Conservation (phyloP, 2,113 vertebrate species). For the Montifringilla adamsi region DNA sequence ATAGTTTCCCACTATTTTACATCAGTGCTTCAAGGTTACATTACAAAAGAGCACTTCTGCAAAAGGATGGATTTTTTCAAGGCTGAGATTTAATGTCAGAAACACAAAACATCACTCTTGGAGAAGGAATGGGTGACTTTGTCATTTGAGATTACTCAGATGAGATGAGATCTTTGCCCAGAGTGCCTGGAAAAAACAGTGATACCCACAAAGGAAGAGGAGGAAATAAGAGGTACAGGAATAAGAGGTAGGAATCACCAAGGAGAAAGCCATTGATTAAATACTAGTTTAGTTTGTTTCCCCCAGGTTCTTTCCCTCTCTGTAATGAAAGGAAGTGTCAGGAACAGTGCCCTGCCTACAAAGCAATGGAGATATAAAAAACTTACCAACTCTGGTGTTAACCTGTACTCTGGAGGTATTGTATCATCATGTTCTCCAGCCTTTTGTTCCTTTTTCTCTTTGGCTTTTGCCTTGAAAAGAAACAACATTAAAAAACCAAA, state of each 20-base stretch:
- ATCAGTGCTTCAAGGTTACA: background rate
- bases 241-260: background rate
- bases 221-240: background rate
- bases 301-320: rapidly evolving
- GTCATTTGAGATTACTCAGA: background rate
- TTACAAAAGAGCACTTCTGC: background rate
- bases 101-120: background rate
- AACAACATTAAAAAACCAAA: background rate
- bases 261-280: background rate
- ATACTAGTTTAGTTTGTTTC: background rate
- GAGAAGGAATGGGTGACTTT: background rate
- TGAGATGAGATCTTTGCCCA: background rate
- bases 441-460: conserved; percentile 72
- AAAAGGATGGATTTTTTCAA: background rate
- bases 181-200: background rate
- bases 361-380: background rate
- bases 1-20: background rate
- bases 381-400: conserved; percentile 62
- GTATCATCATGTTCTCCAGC: conserved; percentile 69
- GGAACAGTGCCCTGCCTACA: background rate
- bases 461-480: conserved; percentile 69
- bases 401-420: conserved; percentile 67
- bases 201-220: background rate
- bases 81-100: background rate
- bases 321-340: background rate